Evolutionary conservation across 2,797 vertebrate species (phyloP).

Genomic region (Parauchenoglanis ngamensis): DNA sequence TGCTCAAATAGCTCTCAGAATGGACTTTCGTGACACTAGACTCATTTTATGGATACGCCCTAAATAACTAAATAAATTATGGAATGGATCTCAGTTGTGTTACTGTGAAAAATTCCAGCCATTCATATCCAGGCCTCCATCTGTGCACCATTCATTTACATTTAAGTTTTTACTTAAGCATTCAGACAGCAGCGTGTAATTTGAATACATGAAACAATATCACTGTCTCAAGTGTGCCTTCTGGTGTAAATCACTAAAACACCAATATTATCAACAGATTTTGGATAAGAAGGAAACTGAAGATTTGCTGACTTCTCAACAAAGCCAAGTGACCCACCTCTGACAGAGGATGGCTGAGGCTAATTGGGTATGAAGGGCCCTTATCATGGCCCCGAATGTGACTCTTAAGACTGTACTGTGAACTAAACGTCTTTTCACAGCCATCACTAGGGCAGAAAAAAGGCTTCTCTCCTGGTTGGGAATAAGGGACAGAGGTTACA

Average conservation of each 20-base stretch:
- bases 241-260: background rate
- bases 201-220: background rate
- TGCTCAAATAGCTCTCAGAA: too few relatives aligned
- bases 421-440: constrained; percentile 97
- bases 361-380: constrained; percentile 80
- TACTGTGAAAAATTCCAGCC: background rate
- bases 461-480: constrained; percentile 87
- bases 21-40: too few relatives aligned
- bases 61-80: too few relatives aligned
- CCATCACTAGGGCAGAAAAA: constrained; percentile 96
- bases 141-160: background rate
- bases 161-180: background rate
- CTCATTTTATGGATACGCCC: too few relatives aligned
- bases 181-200: background rate
- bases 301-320: background rate
- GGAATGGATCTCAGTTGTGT: background rate
- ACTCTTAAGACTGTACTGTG: constrained; percentile 96
- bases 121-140: background rate
- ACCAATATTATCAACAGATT: background rate
- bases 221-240: background rate
- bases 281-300: background rate
- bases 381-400: constrained; percentile 97
- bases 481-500: constrained; percentile 1
- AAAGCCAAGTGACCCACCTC: constrained; percentile 77
- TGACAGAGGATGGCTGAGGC: constrained; percentile 81